Percentiles rank a stretch among this genome's conserved stretches.
These are phyloP conservation scores for Aptenodytes patagonicus DNA, from an alignment of 2,113 vertebrate genomes.

Conservation along the genomic window DNA sequence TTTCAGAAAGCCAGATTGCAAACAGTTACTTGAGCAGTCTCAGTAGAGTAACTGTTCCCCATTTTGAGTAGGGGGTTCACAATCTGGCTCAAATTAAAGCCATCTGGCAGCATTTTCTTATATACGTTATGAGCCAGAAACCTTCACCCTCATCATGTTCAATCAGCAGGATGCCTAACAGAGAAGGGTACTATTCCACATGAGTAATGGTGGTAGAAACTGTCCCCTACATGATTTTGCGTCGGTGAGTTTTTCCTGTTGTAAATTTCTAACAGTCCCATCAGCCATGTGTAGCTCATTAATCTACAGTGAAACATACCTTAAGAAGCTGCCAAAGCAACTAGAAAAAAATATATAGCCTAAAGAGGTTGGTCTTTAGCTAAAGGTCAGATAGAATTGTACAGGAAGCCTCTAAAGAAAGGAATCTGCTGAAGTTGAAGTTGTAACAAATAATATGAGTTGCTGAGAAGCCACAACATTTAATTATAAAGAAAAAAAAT, in stretches of 20 bases:
- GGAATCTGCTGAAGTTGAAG: constrained; percentile 45
- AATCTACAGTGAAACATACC: constrained; percentile 41
- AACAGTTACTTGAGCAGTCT: constrained; percentile 55
- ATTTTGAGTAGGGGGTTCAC: constrained; percentile 31
- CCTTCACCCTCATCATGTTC: constrained; percentile 66
- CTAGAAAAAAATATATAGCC: constrained; percentile 21
- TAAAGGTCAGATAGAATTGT: constrained; percentile 59
- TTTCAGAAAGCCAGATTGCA: constrained; percentile 43
- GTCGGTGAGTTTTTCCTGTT: constrained; percentile 13
- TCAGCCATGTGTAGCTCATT: constrained; percentile 53
- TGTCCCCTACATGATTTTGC: constrained; percentile 1
- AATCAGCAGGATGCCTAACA: constrained; percentile 62
- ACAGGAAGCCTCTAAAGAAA: constrained; percentile 57
- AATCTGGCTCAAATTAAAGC: constrained; percentile 62
- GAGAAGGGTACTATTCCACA: constrained; percentile 35
- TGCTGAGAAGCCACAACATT: constrained; percentile 22
- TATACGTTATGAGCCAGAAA: constrained; percentile 35
- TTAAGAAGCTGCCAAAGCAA: constrained; percentile 47
- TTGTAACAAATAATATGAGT: constrained; percentile 9
- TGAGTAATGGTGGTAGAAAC: constrained; percentile 41
- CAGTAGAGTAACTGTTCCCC: constrained; percentile 33
- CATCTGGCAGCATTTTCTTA: constrained; percentile 55
- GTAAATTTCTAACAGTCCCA: constrained; percentile 36
- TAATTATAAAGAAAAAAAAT: background rate
- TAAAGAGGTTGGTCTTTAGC: constrained; percentile 33